Base-by-base conservation (phyloP, 2,888 invertebrate species). In the Xestia sexstrigata region DNA sequence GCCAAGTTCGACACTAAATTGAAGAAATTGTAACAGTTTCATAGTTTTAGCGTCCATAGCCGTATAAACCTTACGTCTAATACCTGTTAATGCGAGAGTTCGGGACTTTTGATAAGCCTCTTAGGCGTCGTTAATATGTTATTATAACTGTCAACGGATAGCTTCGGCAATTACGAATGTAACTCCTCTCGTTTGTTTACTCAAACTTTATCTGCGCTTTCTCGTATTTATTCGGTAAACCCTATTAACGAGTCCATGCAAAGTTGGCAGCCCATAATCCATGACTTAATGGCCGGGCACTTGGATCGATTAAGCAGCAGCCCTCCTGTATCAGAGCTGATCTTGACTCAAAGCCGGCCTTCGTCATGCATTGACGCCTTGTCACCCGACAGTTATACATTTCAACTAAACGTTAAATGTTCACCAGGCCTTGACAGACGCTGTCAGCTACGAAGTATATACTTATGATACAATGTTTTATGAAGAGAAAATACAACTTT, bases 271-370 rank as follows among this genome's bases (percentile, higher is more conserved):
- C 88, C 82, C 86, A 88, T 90, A 90, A 91, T 88, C 89, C 89
- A 83, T 86, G 87, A 82, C 85, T 89, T 89, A 87, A 89, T 87
- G 78, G 84, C 81, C 72, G 82, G 86, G 88, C 82, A 82, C 86
- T 70, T 39, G 68, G 90, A 92, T 93, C 93, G 92, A 93, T 93
- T 89, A 86, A 81, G 81, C 89, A 89, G 89, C 90, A 91, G 82
- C 78, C 83, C 82, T 82, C 83, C 66, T 77, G 58, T 70, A 30
- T 74, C 58, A 81, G 77, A 86, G 87, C 87, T 90, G 91, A 90
- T 90, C 90, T 90, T 87, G 88, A 86, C 88, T 86, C 83, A 87
- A 88, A 85, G 80, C 76, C 76, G 82, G 85, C 88, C 89, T 87
- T 89, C 83, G 73, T 80, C 78, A 81, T 82, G 74, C 79, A 70